These are phyloP conservation scores for Syndactyla subalaris DNA, from an alignment of 2,797 vertebrate genomes.

Conservation along the genomic window DNA sequence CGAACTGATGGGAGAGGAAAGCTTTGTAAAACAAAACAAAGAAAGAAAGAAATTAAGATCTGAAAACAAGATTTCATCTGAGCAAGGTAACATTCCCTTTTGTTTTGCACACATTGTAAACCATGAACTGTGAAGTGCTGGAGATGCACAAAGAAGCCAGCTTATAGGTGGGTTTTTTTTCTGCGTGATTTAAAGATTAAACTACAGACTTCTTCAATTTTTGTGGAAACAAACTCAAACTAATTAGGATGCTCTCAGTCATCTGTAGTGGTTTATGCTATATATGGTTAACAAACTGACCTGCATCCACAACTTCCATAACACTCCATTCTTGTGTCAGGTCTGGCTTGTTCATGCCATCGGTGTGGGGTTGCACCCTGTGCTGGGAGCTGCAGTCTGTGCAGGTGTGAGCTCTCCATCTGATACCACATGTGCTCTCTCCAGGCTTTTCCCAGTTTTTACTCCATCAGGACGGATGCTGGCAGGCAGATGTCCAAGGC, in stretches of 20 bases:
- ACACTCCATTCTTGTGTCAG: neutral
- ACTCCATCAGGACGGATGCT: neutral
- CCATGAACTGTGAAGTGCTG: neutral
- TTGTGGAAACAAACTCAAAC: conserved; percentile 18
- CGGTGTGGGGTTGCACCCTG: neutral
- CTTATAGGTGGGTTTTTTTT: neutral
- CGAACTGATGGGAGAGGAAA: neutral
- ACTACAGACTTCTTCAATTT: conserved; percentile 26
- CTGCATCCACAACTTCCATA: neutral
- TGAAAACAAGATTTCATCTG: neutral
- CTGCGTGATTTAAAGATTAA: neutral
- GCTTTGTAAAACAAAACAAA: neutral
- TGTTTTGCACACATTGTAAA: neutral
- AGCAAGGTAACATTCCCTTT: neutral
- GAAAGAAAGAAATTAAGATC: neutral
- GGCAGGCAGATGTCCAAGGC: neutral
- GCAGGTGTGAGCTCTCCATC: neutral
- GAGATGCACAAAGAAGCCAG: neutral
- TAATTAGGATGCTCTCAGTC: neutral
- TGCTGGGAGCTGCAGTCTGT: neutral
- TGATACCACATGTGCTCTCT: neutral
- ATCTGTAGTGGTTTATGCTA: neutral
- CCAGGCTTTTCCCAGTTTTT: neutral
- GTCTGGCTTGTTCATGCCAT: neutral
- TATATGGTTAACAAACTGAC: conserved; percentile 19